Conservation (phyloP, 1,140 invertebrate genomes). For the Bombus confusus region DNA sequence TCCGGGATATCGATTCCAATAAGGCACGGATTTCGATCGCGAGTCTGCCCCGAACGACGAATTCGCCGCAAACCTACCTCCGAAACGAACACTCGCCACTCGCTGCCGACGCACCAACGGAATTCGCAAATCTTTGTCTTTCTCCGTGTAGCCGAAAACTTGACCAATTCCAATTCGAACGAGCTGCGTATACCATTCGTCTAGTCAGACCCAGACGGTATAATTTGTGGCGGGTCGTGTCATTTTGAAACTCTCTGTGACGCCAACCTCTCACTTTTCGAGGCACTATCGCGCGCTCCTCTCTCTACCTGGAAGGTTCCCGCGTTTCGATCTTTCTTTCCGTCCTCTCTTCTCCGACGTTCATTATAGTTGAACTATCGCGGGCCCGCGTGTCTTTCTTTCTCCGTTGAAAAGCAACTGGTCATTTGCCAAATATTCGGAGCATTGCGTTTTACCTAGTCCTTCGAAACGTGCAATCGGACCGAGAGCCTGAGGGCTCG, state of each 20-base stretch:
- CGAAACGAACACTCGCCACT: slow-evolving; percentile 4
- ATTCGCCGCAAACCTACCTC: neutral
- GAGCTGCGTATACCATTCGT: slow-evolving; percentile 48
- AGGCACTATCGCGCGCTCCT: slow-evolving; percentile 27
- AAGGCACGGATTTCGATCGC: neutral
- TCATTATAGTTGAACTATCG: slow-evolving; percentile 65
- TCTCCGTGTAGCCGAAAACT: slow-evolving; percentile 20
- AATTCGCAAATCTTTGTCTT: slow-evolving; percentile 35
- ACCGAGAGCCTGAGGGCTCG: slow-evolving; percentile 59
- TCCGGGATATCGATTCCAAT: slow-evolving; percentile 18
- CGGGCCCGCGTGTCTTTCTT: slow-evolving; percentile 71
- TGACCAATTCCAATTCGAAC: slow-evolving; percentile 43
- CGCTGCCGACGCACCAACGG: neutral
- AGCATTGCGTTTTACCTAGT: slow-evolving; percentile 73
- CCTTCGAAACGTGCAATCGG: slow-evolving; percentile 37
- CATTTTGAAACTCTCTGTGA: slow-evolving; percentile 59
- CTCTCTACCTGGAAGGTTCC: slow-evolving; percentile 30
- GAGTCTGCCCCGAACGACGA: slow-evolving; percentile 41
- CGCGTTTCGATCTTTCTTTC: slow-evolving; percentile 25
- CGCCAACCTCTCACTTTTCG: slow-evolving; percentile 50
- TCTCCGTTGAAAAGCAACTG: slow-evolving; percentile 45
- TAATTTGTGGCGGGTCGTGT: slow-evolving; percentile 66
- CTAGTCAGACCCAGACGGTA: slow-evolving; percentile 64
- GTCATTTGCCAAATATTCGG: slow-evolving; percentile 80
- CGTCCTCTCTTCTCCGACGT: neutral